A percentile compares a stretch with the other conserved stretches of the same genome.
Evolutionary conservation across 2,888 invertebrate genomes (phyloP).

Genomic region (Frankliniella intonsa): DNA sequence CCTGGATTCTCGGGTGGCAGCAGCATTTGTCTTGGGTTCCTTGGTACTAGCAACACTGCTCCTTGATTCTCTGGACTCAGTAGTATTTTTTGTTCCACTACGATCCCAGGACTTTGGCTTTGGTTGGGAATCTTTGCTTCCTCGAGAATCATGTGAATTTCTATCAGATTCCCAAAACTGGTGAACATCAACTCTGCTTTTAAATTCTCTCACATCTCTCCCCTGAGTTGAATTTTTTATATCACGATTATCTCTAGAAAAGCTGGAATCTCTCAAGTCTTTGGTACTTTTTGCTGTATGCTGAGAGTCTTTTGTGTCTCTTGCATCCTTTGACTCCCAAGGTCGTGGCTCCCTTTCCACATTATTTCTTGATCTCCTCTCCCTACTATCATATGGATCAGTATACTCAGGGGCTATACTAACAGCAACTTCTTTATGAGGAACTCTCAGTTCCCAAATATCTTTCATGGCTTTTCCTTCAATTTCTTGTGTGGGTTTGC

Average conservation of each 20-base stretch:
- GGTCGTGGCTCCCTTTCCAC: neutral
- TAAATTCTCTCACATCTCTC: neutral
- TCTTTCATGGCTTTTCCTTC: neutral
- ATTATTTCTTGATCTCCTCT: neutral
- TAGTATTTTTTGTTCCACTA: neutral
- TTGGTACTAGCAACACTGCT: neutral
- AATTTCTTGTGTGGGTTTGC: neutral
- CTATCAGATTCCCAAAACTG: neutral
- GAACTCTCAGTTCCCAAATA: neutral
- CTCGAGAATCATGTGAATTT: neutral
- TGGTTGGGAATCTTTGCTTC: neutral
- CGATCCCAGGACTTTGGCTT: neutral
- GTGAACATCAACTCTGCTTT: neutral
- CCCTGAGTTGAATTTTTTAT: neutral
- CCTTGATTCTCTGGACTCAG: neutral
- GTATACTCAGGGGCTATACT: neutral
- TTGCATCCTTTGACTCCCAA: neutral
- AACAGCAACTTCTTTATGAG: neutral
- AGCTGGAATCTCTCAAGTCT: neutral
- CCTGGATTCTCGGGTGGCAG: neutral
- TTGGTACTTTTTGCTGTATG: neutral
- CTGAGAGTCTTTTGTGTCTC: neutral
- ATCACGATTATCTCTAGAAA: neutral
- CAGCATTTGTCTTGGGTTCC: neutral
- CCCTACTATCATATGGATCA: neutral